Evolutionary conservation across 2,888 invertebrate genomes (phyloP).

Genomic region (Nomada fucata): DNA sequence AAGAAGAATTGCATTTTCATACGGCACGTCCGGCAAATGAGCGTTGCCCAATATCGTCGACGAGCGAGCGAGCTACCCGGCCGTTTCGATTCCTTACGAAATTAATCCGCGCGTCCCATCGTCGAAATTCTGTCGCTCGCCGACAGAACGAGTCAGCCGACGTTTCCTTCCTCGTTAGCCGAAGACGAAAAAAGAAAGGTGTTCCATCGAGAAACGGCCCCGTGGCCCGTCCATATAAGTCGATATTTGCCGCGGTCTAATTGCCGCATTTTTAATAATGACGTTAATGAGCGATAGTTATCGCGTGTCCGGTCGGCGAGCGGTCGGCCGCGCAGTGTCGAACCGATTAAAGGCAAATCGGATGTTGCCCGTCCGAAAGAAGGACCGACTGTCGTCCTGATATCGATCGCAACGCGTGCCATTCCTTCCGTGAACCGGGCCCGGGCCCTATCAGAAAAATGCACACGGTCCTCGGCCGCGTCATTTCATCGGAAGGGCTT

Average conservation of each 20-base stretch:
- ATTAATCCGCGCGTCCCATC: too few species aligned
- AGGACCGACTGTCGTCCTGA: slow-evolving; percentile 62
- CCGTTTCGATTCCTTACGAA: too few species aligned
- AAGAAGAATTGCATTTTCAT: too few species aligned
- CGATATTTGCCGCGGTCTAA: slow-evolving; percentile 71
- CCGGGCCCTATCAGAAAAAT: slow-evolving; percentile 53
- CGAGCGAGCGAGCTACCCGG: too few species aligned
- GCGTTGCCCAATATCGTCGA: too few species aligned
- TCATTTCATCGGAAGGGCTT: slow-evolving; percentile 63
- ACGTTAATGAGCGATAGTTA: slow-evolving; percentile 77
- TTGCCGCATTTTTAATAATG: slow-evolving; percentile 75
- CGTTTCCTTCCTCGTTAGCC: neutral
- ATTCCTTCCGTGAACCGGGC: slow-evolving; percentile 53
- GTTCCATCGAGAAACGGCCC: slow-evolving; percentile 42
- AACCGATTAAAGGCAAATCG: slow-evolving; percentile 74
- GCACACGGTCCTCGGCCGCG: slow-evolving; percentile 46
- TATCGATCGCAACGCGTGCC: slow-evolving; percentile 65
- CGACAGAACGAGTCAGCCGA: too few species aligned
- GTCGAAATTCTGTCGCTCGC: too few species aligned
- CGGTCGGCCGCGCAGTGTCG: slow-evolving; percentile 56
- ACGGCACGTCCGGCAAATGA: too few species aligned
- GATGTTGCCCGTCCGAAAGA: slow-evolving; percentile 65
- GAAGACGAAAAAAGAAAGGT: slow-evolving; percentile 30
- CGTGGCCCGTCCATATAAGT: slow-evolving; percentile 56
- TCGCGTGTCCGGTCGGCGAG: slow-evolving; percentile 68